Percentiles rank a stretch among this genome's conserved stretches.
Evolutionary conservation across 1,140 invertebrate species (phyloP).

Genomic region (Cydia splendana): DNA sequence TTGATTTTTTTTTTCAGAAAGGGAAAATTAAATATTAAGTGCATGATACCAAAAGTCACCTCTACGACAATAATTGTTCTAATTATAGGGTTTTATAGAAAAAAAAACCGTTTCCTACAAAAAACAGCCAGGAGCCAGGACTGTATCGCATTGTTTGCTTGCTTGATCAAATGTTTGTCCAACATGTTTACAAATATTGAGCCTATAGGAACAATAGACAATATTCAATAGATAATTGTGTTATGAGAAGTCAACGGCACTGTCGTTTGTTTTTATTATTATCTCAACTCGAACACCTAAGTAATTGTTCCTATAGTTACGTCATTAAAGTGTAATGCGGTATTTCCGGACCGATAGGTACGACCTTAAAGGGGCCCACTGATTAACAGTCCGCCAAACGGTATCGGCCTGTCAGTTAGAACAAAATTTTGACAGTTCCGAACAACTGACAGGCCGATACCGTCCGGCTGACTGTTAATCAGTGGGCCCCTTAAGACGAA

Average conservation of each 20-base stretch:
- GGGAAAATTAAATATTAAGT: neutral
- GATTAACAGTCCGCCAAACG: too few species aligned
- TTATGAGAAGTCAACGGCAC: neutral
- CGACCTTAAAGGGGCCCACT: too few species aligned
- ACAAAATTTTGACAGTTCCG: too few species aligned
- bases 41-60: neutral
- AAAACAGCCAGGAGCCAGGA: too few species aligned
- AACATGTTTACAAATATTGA: conserved; percentile 21
- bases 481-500: too few species aligned
- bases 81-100: neutral
- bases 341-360: too few species aligned
- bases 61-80: neutral
- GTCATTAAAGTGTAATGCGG: neutral
- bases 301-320: neutral
- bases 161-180: conserved; percentile 5
- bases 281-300: neutral
- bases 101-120: neutral
- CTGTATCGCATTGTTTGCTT: neutral
- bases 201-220: conserved; percentile 3
- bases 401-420: too few species aligned
- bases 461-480: too few species aligned
- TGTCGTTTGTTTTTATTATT: conserved; percentile 18
- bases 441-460: too few species aligned
- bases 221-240: conserved; percentile 20
- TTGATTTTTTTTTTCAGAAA: too few species aligned